Evolutionary conservation across 2,888 invertebrate species (phyloP), one percentile per base, ranked within the genome.

Genomic region (Papilio gigon): DNA sequence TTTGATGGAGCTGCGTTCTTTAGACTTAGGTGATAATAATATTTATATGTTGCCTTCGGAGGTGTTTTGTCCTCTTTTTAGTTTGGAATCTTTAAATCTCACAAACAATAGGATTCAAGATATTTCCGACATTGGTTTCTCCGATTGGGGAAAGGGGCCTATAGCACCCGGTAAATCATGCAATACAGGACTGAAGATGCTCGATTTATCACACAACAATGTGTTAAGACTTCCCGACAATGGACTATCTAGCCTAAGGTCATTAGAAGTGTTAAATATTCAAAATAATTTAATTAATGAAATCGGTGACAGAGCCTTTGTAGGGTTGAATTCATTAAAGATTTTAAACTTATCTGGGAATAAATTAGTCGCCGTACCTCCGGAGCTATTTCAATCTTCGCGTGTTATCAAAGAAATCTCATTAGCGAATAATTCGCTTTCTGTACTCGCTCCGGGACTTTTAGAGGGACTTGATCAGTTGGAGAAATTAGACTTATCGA

Each of bases 341-440:
- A 93, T 94, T 76, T 89, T 97, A 60, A 96, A 97, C 89, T 90
- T 97, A 82, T 96, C 96, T 12, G 95, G 95, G 82, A 97, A 97
- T 90, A 94, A 94, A 80, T 92, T 97, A 79, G 94, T 95, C 62
- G 95, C 95, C 56, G 93, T 97, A 76, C 97, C 97, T 62, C 95
- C 96, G 22, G 95, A 96, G 86, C 86, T 97, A 77, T 96, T 97
- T 86, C 93, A 95, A 83, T 94, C 94, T 74, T 95, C 95, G 56
- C 92, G 94, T 76, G 94, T 95, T 78, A 90, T 97, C 74, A 93
- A 93, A 76, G 94, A 95, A 84, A 92, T 97, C 77, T 94, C 95
- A 82, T 93, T 96, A 78, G 94, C 95, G 76, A 96, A 96, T 87
- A 97, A 97, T 87, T 95, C 96, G n/a, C 89, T 97, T 72, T 93